Conservation (phyloP, 2,113 vertebrate species). For the Arizona elegans region DNA sequence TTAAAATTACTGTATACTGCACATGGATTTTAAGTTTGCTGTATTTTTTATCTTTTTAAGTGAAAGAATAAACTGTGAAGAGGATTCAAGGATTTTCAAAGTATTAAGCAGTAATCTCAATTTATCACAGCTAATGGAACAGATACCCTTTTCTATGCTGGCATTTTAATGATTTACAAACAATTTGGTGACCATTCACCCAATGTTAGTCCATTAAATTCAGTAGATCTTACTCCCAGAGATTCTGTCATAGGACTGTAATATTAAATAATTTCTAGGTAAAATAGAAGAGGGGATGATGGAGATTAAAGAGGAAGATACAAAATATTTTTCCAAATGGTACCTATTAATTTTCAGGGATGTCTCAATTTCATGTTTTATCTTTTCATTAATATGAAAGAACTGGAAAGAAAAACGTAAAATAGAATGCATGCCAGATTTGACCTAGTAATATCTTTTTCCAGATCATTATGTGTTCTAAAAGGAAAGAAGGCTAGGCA, state of each 20-base stretch:
- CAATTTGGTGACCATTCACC: neutral
- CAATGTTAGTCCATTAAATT: neutral
- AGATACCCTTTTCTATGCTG: neutral
- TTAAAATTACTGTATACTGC: neutral
- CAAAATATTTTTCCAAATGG: neutral
- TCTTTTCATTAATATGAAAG: neutral
- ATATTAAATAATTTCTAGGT: neutral
- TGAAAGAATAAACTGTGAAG: neutral
- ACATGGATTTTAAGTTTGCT: neutral
- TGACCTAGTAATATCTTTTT: neutral
- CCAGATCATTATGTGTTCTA: neutral
- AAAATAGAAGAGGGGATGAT: neutral
- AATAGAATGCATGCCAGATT: neutral
- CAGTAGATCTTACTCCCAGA: neutral
- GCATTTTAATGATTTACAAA: neutral
- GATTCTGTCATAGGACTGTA: neutral
- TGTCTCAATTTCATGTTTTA: neutral
- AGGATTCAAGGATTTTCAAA: neutral
- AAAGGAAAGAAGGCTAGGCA: neutral
- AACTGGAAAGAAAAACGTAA: too few species aligned
- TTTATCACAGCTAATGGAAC: neutral
- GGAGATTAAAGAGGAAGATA: neutral
- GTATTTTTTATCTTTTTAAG: neutral
- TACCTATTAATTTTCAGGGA: neutral
- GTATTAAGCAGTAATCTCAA: neutral